Base-by-base conservation (phyloP, 2,797 vertebrate species). In the Cryptoprocta ferox region DNA sequence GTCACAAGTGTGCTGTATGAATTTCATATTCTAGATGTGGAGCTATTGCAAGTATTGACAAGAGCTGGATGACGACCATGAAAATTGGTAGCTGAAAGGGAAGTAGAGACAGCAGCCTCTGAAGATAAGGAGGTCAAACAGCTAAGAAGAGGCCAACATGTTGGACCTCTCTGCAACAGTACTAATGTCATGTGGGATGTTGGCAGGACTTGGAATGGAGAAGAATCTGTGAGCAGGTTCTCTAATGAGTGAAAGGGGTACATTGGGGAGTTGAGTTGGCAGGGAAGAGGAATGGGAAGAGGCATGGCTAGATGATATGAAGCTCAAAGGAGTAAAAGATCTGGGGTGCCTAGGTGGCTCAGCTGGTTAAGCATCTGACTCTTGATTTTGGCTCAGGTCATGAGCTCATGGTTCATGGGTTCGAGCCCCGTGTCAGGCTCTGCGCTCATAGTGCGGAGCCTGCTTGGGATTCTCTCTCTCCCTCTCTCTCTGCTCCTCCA, bases 221-320 rank as follows among this genome's bases (percentile, higher is more conserved):
- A 85, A 71, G 56, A 91, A 81, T 85, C 65, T 95, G 78, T 85
- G 68, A 91, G 30, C 48, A 83, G 56, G 14, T 75, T 96, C 56
- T 90, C 82, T 28, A 68, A 3, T 84, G 66, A 89, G 18, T 78
- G 16, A 92, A 80, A 45, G n/a, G 28, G 15, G 12, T 53, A 24
- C 96, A 32, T 76, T 94, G 61, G 42, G 42, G 85, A 91, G 82
- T 92, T 93, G 75, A 89, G 76, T 30, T 95, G 56, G 61, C 39
- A 87, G 1, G 95, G 53, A 95, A 90, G 76, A 94, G 48, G 82
- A 95, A 26, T 87, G 37, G 56, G 35, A 84, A 80, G 56, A 48
- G 18, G 48, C 89, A 42, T 79, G 26, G 12, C n/a, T 84, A 5
- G 35, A 70, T 94, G 50, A 61, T 89, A 76, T 75, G 32, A 86